Evolutionary conservation across 2,888 invertebrate genomes (phyloP).

Genomic region (Monoplex corrugatus): DNA sequence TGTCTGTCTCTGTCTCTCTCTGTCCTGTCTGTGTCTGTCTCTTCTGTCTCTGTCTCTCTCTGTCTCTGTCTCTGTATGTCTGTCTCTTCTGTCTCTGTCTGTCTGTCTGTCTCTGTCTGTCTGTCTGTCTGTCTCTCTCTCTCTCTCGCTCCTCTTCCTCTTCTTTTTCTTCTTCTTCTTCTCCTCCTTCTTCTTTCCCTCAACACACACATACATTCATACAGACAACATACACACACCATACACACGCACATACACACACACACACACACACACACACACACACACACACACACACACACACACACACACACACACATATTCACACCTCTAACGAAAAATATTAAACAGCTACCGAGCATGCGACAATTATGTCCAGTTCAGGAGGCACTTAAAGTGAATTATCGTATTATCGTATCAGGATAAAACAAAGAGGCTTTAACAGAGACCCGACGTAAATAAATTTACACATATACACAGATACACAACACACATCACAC

Average conservation of each 20-base stretch:
- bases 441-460: slow-evolving; percentile 86
- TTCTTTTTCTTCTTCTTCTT: not conserved
- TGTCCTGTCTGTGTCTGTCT: too few species aligned
- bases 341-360: too few species aligned
- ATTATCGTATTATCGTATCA: too few species aligned
- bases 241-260: not conserved
- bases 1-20: too few species aligned
- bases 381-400: too few species aligned
- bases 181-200: not conserved
- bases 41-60: too few species aligned
- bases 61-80: too few species aligned
- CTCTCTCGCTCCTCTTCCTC: not conserved
- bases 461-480: not conserved
- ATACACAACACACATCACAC: not conserved
- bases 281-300: not conserved
- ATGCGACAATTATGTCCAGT: too few species aligned
- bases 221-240: not conserved
- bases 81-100: too few species aligned
- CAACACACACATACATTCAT: not conserved
- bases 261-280: slow-evolving; percentile 83
- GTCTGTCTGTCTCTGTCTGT: not conserved
- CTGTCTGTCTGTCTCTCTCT: not conserved
- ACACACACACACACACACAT: not conserved
- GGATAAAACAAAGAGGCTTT: too few species aligned
- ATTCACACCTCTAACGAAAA: not conserved